A percentile compares a stretch with the other conserved stretches of the same genome.
Evolutionary conservation across 2,113 vertebrate genomes (phyloP).

Genomic region (Opisthocomus hoazin): DNA sequence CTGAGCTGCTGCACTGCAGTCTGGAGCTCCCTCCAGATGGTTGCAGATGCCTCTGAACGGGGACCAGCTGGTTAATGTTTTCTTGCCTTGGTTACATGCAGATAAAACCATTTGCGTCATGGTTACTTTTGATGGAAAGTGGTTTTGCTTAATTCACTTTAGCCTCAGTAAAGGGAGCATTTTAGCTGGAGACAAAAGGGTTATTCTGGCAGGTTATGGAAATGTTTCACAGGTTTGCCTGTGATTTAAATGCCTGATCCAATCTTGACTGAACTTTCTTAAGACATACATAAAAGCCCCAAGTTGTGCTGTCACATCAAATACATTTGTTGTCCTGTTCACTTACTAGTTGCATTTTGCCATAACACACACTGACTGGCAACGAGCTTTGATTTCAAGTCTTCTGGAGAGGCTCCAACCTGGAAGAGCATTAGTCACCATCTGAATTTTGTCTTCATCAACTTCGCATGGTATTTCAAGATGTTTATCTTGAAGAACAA

Average conservation of each 20-base stretch:
- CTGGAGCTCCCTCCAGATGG: constrained; percentile 51
- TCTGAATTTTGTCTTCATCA: neutral
- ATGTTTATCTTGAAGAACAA: neutral
- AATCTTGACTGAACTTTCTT: neutral
- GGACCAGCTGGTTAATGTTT: constrained; percentile 62
- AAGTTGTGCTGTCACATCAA: neutral
- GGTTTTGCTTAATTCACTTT: neutral
- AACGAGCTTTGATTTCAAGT: neutral
- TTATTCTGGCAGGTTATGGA: constrained; percentile 11
- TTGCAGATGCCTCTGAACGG: constrained; percentile 50
- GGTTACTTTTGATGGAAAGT: constrained; percentile 11
- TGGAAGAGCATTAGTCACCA: neutral
- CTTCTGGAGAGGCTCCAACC: neutral
- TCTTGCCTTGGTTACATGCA: constrained; percentile 52
- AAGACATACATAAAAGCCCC: neutral
- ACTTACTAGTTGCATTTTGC: neutral
- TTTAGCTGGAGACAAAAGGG: constrained; percentile 15
- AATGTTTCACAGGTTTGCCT: neutral
- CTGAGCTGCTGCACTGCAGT: neutral
- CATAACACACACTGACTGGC: neutral
- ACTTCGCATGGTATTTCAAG: neutral
- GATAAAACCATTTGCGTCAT: constrained; percentile 30
- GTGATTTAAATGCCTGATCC: neutral
- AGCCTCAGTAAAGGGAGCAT: neutral
- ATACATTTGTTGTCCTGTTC: neutral